Conservation (phyloP, 2,888 invertebrate species). For the Cantharis rustica region DNA sequence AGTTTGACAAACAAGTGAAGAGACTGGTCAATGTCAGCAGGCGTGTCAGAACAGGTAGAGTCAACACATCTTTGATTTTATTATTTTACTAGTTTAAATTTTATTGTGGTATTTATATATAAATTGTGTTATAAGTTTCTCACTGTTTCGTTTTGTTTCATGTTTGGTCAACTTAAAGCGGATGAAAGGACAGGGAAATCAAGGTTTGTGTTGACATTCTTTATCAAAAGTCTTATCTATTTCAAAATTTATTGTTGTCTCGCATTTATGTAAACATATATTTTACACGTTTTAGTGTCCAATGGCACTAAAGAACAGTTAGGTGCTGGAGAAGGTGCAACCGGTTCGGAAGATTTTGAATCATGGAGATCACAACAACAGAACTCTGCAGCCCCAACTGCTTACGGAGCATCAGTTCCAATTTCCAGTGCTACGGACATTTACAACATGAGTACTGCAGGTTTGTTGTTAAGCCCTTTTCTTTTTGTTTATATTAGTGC, state of each 20-base stretch:
- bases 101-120: conserved; percentile 36
- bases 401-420: conserved; percentile 58
- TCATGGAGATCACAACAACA: conserved; percentile 76
- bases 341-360: conserved; percentile 67
- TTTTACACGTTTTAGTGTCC: conserved; percentile 60
- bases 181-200: conserved; percentile 87
- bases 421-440: conserved; percentile 74
- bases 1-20: conserved; percentile 60
- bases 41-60: conserved; percentile 87
- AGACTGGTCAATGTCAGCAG: conserved; percentile 86
- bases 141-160: conserved; percentile 61
- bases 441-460: conserved; percentile 66
- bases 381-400: conserved; percentile 56
- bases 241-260: background rate
- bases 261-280: background rate
- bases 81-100: conserved; percentile 44
- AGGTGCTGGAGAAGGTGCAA: conserved; percentile 68
- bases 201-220: conserved; percentile 60
- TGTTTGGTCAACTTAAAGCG: conserved; percentile 65
- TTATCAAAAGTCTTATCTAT: conserved; percentile 6
- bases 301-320: conserved; percentile 81
- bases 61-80: conserved; percentile 52
- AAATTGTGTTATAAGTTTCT: conserved; percentile 42
- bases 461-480: conserved; percentile 1
- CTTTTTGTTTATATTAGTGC: background rate